Percentiles rank a stretch among this genome's conserved stretches.
These are phyloP conservation scores for Tethea ocularis DNA, from an alignment of 2,888 invertebrate species.

Conservation along the genomic window DNA sequence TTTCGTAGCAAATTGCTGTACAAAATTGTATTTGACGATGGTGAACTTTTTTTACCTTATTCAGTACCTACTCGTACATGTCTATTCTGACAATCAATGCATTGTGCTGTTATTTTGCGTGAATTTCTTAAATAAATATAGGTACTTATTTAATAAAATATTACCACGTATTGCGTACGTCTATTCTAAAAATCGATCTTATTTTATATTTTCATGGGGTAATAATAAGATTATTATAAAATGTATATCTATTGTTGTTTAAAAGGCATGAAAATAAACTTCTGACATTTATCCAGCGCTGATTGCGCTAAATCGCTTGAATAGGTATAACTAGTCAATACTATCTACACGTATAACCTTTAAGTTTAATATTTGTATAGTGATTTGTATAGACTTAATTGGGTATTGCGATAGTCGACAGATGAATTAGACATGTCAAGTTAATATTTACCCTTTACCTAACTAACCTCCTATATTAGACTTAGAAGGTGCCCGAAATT, in stretches of 20 bases:
- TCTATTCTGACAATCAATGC: neutral
- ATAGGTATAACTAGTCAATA: neutral
- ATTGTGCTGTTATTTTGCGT: constrained; percentile 16
- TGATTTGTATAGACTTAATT: neutral
- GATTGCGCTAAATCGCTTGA: constrained; percentile 11
- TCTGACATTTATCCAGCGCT: constrained; percentile 13
- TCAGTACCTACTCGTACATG: neutral
- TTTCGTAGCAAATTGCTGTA: constrained; percentile 23
- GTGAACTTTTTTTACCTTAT: neutral
- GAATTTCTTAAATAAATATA: neutral
- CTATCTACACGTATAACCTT: neutral
- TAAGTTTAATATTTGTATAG: neutral
- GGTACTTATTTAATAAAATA: no score
- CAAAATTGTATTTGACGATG: constrained; percentile 29
- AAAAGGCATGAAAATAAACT: constrained; percentile 10
- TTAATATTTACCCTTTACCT: neutral
- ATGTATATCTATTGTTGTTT: constrained; percentile 7
- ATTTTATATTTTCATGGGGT: neutral
- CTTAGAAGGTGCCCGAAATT: neutral
- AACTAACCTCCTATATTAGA: neutral
- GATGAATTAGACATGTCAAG: neutral
- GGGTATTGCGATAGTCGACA: neutral
- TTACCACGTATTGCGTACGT: neutral
- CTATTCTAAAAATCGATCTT: neutral
- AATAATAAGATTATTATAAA: neutral